Conservation (phyloP, 2,113 vertebrate genomes). For the Sus scrofa region T2T-Sscrofa CM000829.6:33907501-33908000, state of each 20-base stretch:
- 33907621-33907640: not conserved
- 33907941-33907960: not conserved
- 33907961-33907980: not conserved
- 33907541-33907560: not conserved
- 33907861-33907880: conserved; percentile 35
- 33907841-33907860: conserved; percentile 56
- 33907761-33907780: conserved; percentile 57
- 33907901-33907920: conserved; percentile 46
- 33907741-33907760: conserved; percentile 29
- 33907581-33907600: not conserved
- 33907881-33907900: conserved; percentile 34
- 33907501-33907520: not conserved
- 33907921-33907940: conserved; percentile 19
- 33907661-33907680: conserved; percentile 49
- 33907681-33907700: not conserved
- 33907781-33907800: conserved; percentile 41
- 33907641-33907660: not conserved
- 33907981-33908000: not conserved
- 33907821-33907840: conserved; percentile 9
- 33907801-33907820: conserved; percentile 3
- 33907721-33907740: not conserved
- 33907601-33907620: not conserved
- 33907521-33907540: not conserved
- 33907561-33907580: not conserved
- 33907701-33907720: not conserved